phyloP scores from a whole-genome alignment of 2,888 invertebrate genomes.

The Spodoptera littoralis region DNA sequence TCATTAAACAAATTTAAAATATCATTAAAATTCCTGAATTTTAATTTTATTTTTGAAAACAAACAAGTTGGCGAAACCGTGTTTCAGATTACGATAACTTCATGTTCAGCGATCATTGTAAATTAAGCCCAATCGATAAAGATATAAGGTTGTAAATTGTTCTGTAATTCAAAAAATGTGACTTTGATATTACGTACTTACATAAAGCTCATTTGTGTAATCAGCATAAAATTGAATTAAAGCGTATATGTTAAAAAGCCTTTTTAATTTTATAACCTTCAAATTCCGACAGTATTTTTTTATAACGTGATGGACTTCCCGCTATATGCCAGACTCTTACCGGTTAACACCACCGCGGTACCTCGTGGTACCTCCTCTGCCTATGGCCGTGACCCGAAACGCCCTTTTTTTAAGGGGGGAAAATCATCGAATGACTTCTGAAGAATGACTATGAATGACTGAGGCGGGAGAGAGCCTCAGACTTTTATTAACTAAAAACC shows the following conservation, averaged over 20 bases:
- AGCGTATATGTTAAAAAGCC: slow-evolving; percentile 80
- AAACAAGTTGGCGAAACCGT: slow-evolving; percentile 46
- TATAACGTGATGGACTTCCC: no score
- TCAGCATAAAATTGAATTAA: slow-evolving; percentile 84
- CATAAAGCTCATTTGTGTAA: slow-evolving; percentile 85
- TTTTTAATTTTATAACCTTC: slow-evolving; percentile 27
- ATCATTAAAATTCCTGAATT: background rate
- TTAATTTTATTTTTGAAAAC: slow-evolving; percentile 3
- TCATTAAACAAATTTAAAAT: no score
- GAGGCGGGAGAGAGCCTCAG: no score
- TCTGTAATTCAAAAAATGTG: slow-evolving; percentile 81
- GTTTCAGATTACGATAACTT: slow-evolving; percentile 49
- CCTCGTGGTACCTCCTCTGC: no score
- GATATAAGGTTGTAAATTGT: slow-evolving; percentile 85
- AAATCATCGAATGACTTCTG: no score
- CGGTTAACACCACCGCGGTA: no score
- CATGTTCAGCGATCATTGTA: slow-evolving; percentile 75
- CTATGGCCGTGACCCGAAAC: no score
- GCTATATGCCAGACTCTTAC: no score
- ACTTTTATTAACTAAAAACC: no score
- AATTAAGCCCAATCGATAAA: slow-evolving; percentile 74
- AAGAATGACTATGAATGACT: no score
- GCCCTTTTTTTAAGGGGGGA: no score
- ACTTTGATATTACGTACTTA: slow-evolving; percentile 81
- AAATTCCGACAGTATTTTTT: no score